Evolutionary conservation across 2,888 invertebrate genomes (phyloP), one percentile per base, ranked within the genome.

Genomic region (Polia nebulosa): DNA sequence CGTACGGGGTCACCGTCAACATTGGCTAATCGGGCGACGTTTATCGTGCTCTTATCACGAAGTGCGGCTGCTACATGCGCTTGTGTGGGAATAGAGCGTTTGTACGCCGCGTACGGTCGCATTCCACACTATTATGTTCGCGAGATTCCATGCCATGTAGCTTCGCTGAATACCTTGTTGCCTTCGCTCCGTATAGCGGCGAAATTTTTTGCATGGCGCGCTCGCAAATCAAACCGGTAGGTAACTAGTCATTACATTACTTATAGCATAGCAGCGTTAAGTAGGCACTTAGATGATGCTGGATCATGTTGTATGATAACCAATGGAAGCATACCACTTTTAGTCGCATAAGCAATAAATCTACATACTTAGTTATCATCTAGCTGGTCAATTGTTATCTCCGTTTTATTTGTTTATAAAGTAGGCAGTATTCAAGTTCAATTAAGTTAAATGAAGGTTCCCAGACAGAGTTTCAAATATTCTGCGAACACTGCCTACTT

Each of bases 201-300:
- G 92, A 94, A 91, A 87, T 94, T 95, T 95, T 95, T 95, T 94
- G 92, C 91, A 88, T 87, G 87, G 87, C 88, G 85, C 87, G 90
- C 85, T 91, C 91, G 88, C 91, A 92, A 93, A 93, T 93, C 90
- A 90, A 94, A 94, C 94, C 93, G 93, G 94, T 94, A 92, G 90
- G 89, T 77, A 84, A 77, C 85, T 80, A 85, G 85, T 87, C 86
- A 89, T 88, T 89, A 89, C 88, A 87, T 87, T 83, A 76, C 76
- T n/a, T 76, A 85, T 13, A 74, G 22, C 61, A 80, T 65, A 84
- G 78, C 75, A 78, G 65, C 75, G 70, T 73, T 81, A 85, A 77
- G 78, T 80, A 83, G 61, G 53, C 44, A 71, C 51, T 69, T 56
- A 52, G 49, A 52, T 64, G 39, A 72, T 70, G 63, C 34, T 69